A percentile compares a stretch with the other conserved stretches of the same genome.
Evolutionary conservation across 2,797 vertebrate genomes (phyloP).

Genomic region (Parauchenoglanis ngamensis): DNA sequence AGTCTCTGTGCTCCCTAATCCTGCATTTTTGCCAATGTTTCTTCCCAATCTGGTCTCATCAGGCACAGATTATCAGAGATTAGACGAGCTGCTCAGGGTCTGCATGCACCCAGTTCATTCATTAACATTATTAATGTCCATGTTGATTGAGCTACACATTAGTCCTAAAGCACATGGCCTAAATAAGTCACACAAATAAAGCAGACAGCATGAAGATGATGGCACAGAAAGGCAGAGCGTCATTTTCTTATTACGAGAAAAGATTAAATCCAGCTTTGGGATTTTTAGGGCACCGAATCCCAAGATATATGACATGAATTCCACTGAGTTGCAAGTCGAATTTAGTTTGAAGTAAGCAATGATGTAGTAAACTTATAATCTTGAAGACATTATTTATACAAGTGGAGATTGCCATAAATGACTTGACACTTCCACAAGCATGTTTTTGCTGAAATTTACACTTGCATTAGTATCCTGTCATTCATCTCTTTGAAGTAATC

Average conservation of each 20-base stretch:
- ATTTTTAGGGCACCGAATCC: neutral
- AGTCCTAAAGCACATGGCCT: neutral
- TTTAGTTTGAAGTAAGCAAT: neutral
- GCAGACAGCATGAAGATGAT: neutral
- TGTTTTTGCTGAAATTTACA: neutral
- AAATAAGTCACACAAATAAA: neutral
- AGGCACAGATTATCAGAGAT: constrained; percentile 76
- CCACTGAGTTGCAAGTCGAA: neutral
- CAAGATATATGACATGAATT: neutral
- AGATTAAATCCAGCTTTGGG: neutral
- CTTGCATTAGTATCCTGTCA: neutral
- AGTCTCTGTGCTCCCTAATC: constrained; percentile 72
- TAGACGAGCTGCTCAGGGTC: constrained; percentile 68
- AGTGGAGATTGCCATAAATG: neutral
- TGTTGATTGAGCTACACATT: neutral
- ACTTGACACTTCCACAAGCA: neutral
- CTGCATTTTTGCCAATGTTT: constrained; percentile 75
- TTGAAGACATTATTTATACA: neutral
- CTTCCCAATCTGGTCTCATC: constrained; percentile 76
- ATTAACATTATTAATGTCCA: constrained; percentile 65
- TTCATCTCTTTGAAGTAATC: neutral
- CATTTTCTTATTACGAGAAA: neutral
- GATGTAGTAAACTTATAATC: neutral
- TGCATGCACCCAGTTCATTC: constrained; percentile 71
- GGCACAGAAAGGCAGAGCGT: too few species aligned